These are phyloP conservation scores for Theocolax elegans DNA, from an alignment of 1,140 invertebrate genomes.

Conservation along the genomic window DNA sequence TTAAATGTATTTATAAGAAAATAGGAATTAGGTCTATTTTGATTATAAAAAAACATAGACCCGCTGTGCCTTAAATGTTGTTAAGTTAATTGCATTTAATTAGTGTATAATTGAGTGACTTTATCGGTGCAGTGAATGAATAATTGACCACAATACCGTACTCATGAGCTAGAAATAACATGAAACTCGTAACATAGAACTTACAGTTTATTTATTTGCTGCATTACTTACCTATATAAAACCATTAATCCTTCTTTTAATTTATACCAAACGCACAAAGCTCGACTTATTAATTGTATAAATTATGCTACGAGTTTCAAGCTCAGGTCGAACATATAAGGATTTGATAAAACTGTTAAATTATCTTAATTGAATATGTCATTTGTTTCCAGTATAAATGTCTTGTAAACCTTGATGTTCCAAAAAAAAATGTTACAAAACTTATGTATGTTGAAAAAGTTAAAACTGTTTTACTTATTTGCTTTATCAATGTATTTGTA, in stretches of 20 bases:
- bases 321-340: background rate
- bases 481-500: constrained; percentile 12
- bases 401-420: background rate
- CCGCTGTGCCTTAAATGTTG: constrained; percentile 41
- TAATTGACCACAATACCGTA: constrained; percentile 5
- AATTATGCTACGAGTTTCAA: constrained; percentile 9
- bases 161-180: constrained; percentile 3
- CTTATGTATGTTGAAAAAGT: constrained; percentile 4
- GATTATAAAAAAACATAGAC: constrained; percentile 22
- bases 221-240: background rate
- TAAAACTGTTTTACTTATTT: background rate
- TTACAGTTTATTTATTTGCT: background rate
- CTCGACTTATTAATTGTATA: background rate
- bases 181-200: constrained; percentile 4
- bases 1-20: constrained; percentile 26
- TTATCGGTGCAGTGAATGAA: constrained; percentile 1
- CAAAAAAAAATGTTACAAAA: constrained; percentile 14
- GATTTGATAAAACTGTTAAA: constrained; percentile 7
- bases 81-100: constrained; percentile 41
- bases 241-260: background rate
- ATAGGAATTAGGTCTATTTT: constrained; percentile 30
- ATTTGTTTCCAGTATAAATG: constrained; percentile 4
- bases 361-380: background rate
- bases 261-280: constrained; percentile 16
- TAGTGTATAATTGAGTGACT: constrained; percentile 24